Percentiles rank a stretch among this genome's conserved stretches.
Conservation (phyloP, 2,888 invertebrate species). For the Hirtodrosophila alboralis region DNA sequence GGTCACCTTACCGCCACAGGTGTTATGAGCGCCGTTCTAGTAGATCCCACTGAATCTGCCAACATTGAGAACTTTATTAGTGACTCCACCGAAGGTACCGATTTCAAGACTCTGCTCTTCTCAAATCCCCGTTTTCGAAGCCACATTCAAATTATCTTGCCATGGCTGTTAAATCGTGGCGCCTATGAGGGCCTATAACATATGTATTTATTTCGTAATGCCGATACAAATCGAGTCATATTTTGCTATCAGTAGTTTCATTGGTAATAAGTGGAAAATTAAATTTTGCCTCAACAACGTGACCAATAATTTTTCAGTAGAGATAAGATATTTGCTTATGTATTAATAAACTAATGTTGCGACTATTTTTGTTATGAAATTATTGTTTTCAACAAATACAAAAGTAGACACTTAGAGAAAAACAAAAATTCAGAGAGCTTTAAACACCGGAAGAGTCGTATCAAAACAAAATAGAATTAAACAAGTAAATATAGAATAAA, state of each 20-base stretch:
- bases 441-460: background rate
- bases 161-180: slow-evolving; percentile 79
- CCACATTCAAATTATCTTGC: slow-evolving; percentile 70
- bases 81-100: slow-evolving; percentile 35
- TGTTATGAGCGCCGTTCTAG: slow-evolving; percentile 67
- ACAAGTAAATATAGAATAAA: too few relatives aligned
- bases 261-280: slow-evolving; percentile 1
- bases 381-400: background rate
- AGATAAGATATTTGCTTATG: slow-evolving; percentile 12
- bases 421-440: background rate
- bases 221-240: background rate
- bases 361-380: background rate
- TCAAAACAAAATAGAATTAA: background rate
- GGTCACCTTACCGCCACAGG: slow-evolving; percentile 61
- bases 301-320: background rate
- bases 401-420: background rate
- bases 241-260: slow-evolving; percentile 2
- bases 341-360: slow-evolving; percentile 1
- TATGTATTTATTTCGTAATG: background rate
- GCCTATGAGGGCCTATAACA: slow-evolving; percentile 32
- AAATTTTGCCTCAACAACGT: background rate
- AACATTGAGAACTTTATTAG: slow-evolving; percentile 63
- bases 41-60: slow-evolving; percentile 63
- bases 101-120: slow-evolving; percentile 57
- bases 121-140: slow-evolving; percentile 70